A percentile compares a stretch with the other conserved stretches of the same genome.
These are phyloP conservation scores for Propithecus perrieri DNA, from an alignment of 2,797 vertebrate species.

Conservation along the genomic window DNA sequence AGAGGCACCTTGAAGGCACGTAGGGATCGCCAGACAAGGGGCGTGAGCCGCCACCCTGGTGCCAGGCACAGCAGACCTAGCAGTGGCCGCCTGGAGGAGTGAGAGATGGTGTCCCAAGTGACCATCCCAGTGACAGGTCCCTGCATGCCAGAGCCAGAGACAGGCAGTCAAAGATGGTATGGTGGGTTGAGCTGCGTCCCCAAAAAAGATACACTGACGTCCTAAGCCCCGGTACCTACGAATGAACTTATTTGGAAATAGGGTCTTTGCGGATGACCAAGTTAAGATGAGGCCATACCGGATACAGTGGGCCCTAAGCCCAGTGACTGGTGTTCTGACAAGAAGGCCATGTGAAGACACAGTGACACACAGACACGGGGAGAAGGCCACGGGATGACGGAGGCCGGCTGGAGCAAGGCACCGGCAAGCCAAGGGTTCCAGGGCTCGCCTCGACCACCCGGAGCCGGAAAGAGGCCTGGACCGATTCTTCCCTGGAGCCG, in stretches of 20 bases:
- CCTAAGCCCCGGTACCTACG: background rate
- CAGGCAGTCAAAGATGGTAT: background rate
- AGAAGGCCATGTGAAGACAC: background rate
- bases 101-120: background rate
- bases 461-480: background rate
- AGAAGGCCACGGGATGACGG: fast-evolving
- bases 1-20: background rate
- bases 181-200: background rate
- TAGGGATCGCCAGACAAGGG: background rate
- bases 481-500: background rate
- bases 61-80: background rate
- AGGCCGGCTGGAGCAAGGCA: fast-evolving
- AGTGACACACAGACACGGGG: background rate
- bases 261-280: background rate
- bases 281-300: background rate
- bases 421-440: fast-evolving
- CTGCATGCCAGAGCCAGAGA: background rate
- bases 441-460: fast-evolving
- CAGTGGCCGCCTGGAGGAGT: no score
- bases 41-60: background rate
- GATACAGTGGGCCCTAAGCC: background rate
- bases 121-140: background rate
- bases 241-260: background rate
- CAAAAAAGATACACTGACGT: background rate
- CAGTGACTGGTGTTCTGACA: background rate